Conservation (phyloP, 1,140 invertebrate genomes). For the Drosophila jambulina region DNA sequence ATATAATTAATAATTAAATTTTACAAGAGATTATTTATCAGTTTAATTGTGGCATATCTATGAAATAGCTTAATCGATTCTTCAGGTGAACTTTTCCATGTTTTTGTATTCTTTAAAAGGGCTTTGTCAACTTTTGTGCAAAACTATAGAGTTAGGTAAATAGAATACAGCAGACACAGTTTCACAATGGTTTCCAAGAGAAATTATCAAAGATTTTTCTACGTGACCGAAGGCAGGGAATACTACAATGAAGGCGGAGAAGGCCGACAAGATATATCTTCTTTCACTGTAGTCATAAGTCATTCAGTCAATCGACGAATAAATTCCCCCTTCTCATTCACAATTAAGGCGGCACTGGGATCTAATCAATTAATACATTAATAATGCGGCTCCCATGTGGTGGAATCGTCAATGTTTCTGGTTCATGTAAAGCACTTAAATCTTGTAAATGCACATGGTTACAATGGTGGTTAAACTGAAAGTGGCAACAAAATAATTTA, state of each 20-base stretch:
- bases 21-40: background rate
- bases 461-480: background rate
- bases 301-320: slow-evolving; percentile 28
- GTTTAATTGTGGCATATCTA: background rate
- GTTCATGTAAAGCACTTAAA: slow-evolving; percentile 33
- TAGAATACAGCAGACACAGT: background rate
- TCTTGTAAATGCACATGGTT: background rate
- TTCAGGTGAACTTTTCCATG: background rate
- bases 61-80: background rate
- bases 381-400: slow-evolving; percentile 11
- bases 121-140: background rate
- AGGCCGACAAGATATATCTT: slow-evolving; percentile 9
- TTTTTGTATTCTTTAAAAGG: background rate
- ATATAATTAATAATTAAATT: background rate
- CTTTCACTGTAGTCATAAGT: slow-evolving; percentile 22
- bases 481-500: background rate
- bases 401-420: slow-evolving; percentile 27
- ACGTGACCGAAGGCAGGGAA: slow-evolving; percentile 65
- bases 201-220: slow-evolving; percentile 24
- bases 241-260: background rate
- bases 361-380: slow-evolving; percentile 69
- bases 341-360: slow-evolving; percentile 40
- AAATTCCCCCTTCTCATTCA: slow-evolving; percentile 3
- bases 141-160: background rate
- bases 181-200: slow-evolving; percentile 18